Base-by-base conservation (phyloP, 1,140 invertebrate genomes). In the Triops cancriformis region DNA sequence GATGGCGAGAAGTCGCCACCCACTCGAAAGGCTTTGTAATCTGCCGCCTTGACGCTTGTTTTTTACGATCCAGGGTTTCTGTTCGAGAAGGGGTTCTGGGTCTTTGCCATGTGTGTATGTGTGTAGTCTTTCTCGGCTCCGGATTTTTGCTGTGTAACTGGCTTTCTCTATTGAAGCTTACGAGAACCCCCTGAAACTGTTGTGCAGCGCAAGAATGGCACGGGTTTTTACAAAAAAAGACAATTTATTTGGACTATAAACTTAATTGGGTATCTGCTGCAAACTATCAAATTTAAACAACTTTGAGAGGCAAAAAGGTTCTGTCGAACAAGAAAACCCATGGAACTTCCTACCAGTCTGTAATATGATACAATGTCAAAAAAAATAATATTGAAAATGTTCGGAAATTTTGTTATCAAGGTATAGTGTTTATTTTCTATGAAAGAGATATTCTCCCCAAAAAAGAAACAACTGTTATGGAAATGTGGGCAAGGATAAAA, bases 11-110 rank as follows among this genome's bases (percentile, higher is more conserved):
- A 64, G 51, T 64, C 51, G 18, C 51, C 51, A 64, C 51, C 51
- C 51, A 64, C 51, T 64, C 51, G 51, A 64, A 64, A 37, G 31
- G 51, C 51, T 64, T 64, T 64, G 51, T 64, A 64, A 64, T 64
- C 14, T 64, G 51, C 51, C 51, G 51, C 51, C 51, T 64, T 64
- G 51, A 64, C 51, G 51, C 51, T 64, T 64, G 51, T 64, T 64
- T 64, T 45, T 64, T 64, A 64, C 18, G 51, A 64, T 64, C 51
- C 51, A 64, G 51, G 51, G 51, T 64, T 64, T 64, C 51, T 64
- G 51, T 64, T 64, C 51, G 51, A 37, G 31, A 64, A 64, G 18
- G 51, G 51, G 51, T 18, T 64, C 51, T 64, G 51, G 51, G 51
- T 64, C 18, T 23, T 64, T 64, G 51, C 51, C 51, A 64, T 64